Percentiles rank a stretch among this genome's conserved stretches.
phyloP scores from a whole-genome alignment of 2,888 invertebrate genomes.

The Acrocyrtus sp. region DNA sequence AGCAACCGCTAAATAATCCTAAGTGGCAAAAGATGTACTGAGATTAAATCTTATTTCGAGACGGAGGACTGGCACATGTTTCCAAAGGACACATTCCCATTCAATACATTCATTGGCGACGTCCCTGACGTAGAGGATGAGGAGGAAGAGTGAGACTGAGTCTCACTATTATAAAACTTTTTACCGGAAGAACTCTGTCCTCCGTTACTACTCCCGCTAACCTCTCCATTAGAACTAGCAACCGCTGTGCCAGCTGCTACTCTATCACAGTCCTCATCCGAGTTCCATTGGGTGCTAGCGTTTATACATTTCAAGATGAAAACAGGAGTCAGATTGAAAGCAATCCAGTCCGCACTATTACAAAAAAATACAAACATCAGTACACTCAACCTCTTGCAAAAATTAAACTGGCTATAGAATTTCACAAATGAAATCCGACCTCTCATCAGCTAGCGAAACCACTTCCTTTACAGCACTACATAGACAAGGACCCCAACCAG shows the following conservation, averaged over 20 bases:
- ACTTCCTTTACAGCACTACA: slow-evolving; percentile 59
- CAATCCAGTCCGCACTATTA: slow-evolving; percentile 61
- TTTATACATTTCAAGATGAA: slow-evolving; percentile 57
- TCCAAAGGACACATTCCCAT: slow-evolving; percentile 41
- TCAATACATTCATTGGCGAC: slow-evolving; percentile 24
- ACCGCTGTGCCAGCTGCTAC: neutral
- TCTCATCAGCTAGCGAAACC: slow-evolving; percentile 60
- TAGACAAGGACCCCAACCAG: slow-evolving; percentile 59
- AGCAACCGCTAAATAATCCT: too few relatives aligned
- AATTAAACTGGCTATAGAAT: neutral
- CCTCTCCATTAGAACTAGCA: neutral
- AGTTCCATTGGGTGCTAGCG: slow-evolving; percentile 37
- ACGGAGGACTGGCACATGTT: slow-evolving; percentile 32
- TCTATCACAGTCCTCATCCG: slow-evolving; percentile 2
- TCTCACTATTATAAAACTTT: neutral
- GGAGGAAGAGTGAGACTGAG: neutral
- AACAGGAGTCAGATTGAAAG: slow-evolving; percentile 58
- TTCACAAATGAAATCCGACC: slow-evolving; percentile 39
- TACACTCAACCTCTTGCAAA: neutral
- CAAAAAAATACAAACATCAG: slow-evolving; percentile 17
- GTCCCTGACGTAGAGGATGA: neutral
- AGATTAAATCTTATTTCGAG: slow-evolving; percentile 29
- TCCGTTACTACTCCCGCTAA: slow-evolving; percentile 10
- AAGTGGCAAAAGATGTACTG: too few relatives aligned
- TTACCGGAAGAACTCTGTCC: neutral